Evolutionary conservation across 2,113 vertebrate genomes (phyloP).

Genomic region (Rostratula benghalensis): DNA sequence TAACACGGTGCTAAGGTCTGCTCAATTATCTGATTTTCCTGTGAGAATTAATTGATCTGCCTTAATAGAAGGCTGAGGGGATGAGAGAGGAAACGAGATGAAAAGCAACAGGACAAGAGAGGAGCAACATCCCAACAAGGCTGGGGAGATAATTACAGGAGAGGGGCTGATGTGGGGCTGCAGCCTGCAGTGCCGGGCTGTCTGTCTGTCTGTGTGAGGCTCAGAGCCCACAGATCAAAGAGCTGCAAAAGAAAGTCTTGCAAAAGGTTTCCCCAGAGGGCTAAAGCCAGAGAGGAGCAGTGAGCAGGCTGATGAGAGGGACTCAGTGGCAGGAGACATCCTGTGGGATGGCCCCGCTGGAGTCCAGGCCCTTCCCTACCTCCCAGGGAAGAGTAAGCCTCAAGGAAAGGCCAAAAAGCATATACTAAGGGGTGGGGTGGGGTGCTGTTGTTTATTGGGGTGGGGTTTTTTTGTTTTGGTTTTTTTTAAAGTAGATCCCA

Average conservation of each 20-base stretch:
- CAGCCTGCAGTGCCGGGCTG: background rate
- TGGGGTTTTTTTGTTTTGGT: no score
- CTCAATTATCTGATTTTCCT: background rate
- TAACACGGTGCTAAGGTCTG: background rate
- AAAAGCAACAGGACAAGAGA: background rate
- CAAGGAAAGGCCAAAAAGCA: background rate
- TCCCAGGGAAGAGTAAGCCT: background rate
- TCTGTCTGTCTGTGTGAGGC: background rate
- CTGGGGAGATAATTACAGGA: background rate
- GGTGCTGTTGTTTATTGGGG: no score
- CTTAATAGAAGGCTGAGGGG: background rate
- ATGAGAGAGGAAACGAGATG: background rate
- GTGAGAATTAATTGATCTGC: background rate
- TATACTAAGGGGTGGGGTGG: rapidly evolving
- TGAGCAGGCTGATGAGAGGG: background rate
- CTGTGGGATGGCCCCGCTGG: background rate
- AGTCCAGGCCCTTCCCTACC: background rate
- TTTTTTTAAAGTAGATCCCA: background rate
- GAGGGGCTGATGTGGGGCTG: background rate
- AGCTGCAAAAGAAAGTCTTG: background rate
- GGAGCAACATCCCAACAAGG: background rate
- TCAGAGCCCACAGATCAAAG: background rate
- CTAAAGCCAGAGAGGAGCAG: background rate
- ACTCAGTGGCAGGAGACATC: background rate
- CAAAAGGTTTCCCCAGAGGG: background rate